A percentile compares a stretch with the other conserved stretches of the same genome.
These are phyloP conservation scores for Drosophila affinis DNA, from an alignment of 2,888 invertebrate genomes.

Conservation along the genomic window DNA sequence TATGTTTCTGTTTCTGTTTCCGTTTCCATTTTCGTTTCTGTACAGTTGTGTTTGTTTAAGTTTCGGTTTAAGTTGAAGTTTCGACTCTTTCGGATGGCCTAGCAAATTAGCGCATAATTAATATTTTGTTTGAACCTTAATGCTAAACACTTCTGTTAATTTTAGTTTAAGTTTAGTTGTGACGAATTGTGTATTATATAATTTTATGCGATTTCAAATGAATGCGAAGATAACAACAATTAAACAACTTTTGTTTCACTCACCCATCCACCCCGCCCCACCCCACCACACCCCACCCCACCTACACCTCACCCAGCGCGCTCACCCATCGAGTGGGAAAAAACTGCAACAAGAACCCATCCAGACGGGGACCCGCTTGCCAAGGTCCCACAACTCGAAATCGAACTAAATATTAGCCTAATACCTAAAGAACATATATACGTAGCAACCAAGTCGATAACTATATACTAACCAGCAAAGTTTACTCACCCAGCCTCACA, in stretches of 20 bases:
- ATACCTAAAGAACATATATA: constrained; percentile 48
- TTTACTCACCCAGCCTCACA: constrained; percentile 49
- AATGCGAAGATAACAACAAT: constrained; percentile 70
- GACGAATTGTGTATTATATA: constrained; percentile 80
- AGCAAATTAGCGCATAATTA: constrained; percentile 48
- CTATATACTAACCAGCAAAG: constrained; percentile 62
- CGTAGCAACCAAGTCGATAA: constrained; percentile 49
- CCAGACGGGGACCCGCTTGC: constrained; percentile 61
- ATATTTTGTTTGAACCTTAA: constrained; percentile 61
- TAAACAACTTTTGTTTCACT: constrained; percentile 54
- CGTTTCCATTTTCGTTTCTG: constrained; percentile 34
- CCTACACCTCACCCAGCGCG: neutral
- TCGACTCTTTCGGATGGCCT: constrained; percentile 45
- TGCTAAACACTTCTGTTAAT: constrained; percentile 64
- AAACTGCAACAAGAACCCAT: constrained; percentile 73
- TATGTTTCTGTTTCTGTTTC: constrained; percentile 12
- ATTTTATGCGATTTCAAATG: constrained; percentile 76
- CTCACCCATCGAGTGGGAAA: constrained; percentile 22
- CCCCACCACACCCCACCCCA: neutral
- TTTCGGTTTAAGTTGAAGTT: constrained; percentile 43
- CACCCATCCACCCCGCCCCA: neutral
- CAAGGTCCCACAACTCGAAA: constrained; percentile 42
- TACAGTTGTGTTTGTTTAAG: constrained; percentile 41
- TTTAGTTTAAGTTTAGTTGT: constrained; percentile 75
- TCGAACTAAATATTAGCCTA: constrained; percentile 53